A percentile compares a stretch with the other conserved stretches of the same genome.
These are phyloP conservation scores for Arremon aurantiirostris DNA, from an alignment of 2,797 vertebrate species.

Conservation along the genomic window DNA sequence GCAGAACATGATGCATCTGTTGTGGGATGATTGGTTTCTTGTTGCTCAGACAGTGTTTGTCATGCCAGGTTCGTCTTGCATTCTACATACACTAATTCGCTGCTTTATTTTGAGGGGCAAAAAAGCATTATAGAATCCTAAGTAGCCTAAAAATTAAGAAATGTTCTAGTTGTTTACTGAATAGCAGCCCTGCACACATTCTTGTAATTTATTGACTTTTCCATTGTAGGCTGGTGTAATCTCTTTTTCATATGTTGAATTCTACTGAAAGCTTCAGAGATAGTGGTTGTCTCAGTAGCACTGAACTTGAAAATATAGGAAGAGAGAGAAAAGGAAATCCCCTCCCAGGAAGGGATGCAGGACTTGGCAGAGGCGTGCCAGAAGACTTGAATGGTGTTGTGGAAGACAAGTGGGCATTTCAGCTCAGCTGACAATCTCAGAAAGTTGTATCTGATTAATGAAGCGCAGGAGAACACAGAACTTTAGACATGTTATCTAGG, in stretches of 20 bases:
- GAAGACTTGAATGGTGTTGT: not conserved
- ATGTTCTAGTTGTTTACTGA: not conserved
- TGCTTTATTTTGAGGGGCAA: not conserved
- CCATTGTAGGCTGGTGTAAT: not conserved
- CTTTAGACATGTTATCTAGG: not conserved
- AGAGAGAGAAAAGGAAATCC: not conserved
- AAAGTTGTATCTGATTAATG: not conserved
- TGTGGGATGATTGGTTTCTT: not conserved
- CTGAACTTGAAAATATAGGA: not conserved
- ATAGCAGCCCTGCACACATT: not conserved
- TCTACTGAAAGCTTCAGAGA: not conserved
- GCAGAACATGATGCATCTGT: not conserved
- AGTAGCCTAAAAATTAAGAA: not conserved
- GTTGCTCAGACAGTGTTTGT: not conserved
- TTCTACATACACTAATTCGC: not conserved
- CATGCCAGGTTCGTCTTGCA: not conserved
- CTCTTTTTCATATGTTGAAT: not conserved
- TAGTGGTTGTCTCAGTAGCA: not conserved
- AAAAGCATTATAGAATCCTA: not conserved
- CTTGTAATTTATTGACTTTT: not conserved
- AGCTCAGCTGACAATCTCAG: not conserved
- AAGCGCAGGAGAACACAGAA: not conserved
- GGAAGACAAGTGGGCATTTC: not conserved
- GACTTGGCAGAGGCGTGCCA: not conserved
- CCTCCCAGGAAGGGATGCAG: not conserved